Percentiles rank a stretch among this genome's conserved stretches.
Evolutionary conservation across 2,888 invertebrate species (phyloP).

Genomic region (Tetranychus piercei): DNA sequence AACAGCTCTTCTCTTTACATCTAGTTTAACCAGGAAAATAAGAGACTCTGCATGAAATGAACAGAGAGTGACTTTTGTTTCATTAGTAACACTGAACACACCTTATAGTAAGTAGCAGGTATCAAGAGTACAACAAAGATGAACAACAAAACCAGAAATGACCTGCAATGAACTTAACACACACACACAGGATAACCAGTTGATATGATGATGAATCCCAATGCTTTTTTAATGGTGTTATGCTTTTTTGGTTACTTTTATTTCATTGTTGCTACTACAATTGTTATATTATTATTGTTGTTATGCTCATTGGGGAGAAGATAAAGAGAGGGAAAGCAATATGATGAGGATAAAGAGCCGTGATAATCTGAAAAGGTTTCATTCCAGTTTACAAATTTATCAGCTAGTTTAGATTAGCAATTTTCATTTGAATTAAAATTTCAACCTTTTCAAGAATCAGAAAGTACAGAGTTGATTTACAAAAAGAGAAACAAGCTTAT

Average conservation of each 20-base stretch:
- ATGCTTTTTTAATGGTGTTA: background rate
- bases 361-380: no score
- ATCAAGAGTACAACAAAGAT: background rate
- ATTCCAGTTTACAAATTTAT: no score
- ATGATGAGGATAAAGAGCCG: no score
- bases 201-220: background rate
- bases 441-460: no score
- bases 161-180: background rate
- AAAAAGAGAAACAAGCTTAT: no score
- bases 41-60: background rate
- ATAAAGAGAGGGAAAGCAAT: no score
- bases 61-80: background rate
- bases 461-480: no score
- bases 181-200: background rate
- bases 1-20: background rate
- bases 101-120: background rate
- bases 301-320: no score
- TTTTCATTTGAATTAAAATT: no score
- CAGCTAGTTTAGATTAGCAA: no score
- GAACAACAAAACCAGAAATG: background rate
- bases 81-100: background rate
- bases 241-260: background rate
- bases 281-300: no score
- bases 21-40: background rate
- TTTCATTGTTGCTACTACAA: no score